Conservation (phyloP, 1,140 invertebrate species). For the Geopemphigus sp. region DNA sequence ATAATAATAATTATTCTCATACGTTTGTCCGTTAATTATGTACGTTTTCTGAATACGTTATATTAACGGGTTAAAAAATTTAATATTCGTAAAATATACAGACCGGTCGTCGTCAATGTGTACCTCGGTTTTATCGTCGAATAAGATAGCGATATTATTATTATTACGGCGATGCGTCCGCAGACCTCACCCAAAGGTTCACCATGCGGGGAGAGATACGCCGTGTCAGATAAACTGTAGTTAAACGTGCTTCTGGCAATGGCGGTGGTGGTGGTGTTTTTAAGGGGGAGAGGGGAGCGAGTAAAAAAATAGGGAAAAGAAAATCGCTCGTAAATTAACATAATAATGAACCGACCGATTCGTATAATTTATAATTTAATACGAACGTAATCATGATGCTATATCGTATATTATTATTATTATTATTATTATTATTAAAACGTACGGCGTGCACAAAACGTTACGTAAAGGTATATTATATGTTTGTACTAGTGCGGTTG, state of each 20-base stretch:
- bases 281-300: not conserved
- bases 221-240: conserved; percentile 8
- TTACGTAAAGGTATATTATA: too few species aligned
- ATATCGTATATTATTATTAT: too few species aligned
- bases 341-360: not conserved
- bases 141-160: not conserved
- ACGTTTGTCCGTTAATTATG: too few species aligned
- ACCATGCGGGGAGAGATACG: conserved; percentile 1
- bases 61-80: too few species aligned
- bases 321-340: conserved; percentile 37
- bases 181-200: too few species aligned
- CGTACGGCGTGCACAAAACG: too few species aligned
- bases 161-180: too few species aligned
- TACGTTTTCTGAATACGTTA: too few species aligned
- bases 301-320: not conserved
- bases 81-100: too few species aligned
- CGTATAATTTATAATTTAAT: not conserved
- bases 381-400: too few species aligned
- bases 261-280: not conserved
- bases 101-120: not conserved
- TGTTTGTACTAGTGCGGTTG: too few species aligned
- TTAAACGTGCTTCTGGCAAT: not conserved
- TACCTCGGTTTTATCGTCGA: not conserved
- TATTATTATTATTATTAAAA: too few species aligned
- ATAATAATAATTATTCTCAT: not conserved